These are phyloP conservation scores for Drosophila burlai DNA, from an alignment of 1,140 invertebrate species.

Conservation along the genomic window DNA sequence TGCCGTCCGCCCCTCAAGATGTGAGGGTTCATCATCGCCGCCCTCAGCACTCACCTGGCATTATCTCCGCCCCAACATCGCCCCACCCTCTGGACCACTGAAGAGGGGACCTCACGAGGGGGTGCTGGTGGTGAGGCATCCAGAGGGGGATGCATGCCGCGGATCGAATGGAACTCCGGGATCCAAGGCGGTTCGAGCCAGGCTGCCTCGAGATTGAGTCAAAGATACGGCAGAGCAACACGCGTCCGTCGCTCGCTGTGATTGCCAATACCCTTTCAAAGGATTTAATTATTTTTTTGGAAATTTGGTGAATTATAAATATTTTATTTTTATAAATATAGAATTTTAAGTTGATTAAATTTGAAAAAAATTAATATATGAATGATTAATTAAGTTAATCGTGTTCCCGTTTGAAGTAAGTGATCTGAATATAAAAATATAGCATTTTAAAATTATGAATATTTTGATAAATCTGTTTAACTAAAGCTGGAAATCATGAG, in stretches of 20 bases:
- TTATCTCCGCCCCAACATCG: constrained; percentile 46
- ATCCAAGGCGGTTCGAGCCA: constrained; percentile 27
- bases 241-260: constrained; percentile 50
- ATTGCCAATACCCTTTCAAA: constrained; percentile 25
- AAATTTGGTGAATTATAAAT: background rate
- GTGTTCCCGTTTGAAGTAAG: no score
- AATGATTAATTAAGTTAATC: background rate
- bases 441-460: no score
- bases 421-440: no score
- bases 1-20: constrained; percentile 46
- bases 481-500: no score
- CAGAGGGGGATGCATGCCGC: constrained; percentile 19
- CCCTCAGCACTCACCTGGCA: constrained; percentile 51
- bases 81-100: constrained; percentile 17
- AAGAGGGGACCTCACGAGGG: background rate
- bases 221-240: constrained; percentile 63
- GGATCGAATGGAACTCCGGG: constrained; percentile 35
- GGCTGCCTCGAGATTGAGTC: constrained; percentile 62
- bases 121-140: background rate
- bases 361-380: no score
- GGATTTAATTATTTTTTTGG: background rate
- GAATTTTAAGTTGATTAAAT: no score
- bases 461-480: no score
- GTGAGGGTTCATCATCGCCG: constrained; percentile 48
- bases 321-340: background rate